These are phyloP conservation scores for Telmatherina bonti DNA, from an alignment of 2,797 vertebrate species.

Conservation along the genomic window DNA sequence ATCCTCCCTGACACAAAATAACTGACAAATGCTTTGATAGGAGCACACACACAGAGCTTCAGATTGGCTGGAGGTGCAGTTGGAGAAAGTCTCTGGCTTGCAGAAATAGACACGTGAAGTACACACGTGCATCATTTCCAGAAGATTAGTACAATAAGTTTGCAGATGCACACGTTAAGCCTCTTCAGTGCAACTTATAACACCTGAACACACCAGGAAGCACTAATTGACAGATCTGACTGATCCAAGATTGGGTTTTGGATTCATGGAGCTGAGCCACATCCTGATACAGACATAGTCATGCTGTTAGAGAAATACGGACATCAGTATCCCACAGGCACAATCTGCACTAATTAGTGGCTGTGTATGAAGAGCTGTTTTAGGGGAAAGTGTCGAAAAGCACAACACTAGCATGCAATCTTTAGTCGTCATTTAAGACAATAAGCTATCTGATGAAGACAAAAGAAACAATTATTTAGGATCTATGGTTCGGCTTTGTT, in stretches of 20 bases:
- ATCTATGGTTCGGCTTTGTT: background rate
- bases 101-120: background rate
- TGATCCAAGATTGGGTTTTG: constrained; percentile 20
- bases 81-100: constrained; percentile 7
- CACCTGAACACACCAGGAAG: constrained; percentile 24
- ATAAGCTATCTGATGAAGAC: constrained; percentile 2
- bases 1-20: no score
- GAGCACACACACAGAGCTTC: constrained; percentile 9
- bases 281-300: constrained; percentile 15
- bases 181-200: constrained; percentile 5
- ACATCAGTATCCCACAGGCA: constrained; percentile 16
- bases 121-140: background rate
- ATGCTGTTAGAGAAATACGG: constrained; percentile 26
- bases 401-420: background rate
- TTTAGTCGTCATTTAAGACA: constrained; percentile 9
- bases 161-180: background rate
- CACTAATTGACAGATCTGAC: constrained; percentile 38
- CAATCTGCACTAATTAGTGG: constrained; percentile 25
- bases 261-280: constrained; percentile 6
- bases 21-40: background rate
- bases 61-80: constrained; percentile 20
- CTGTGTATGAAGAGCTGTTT: constrained; percentile 17
- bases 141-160: background rate
- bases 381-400: background rate
- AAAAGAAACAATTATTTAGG: background rate